Percentiles rank a stretch among this genome's conserved stretches.
Conservation (phyloP, 2,888 invertebrate genomes). For the Elgonia sp. region DNA sequence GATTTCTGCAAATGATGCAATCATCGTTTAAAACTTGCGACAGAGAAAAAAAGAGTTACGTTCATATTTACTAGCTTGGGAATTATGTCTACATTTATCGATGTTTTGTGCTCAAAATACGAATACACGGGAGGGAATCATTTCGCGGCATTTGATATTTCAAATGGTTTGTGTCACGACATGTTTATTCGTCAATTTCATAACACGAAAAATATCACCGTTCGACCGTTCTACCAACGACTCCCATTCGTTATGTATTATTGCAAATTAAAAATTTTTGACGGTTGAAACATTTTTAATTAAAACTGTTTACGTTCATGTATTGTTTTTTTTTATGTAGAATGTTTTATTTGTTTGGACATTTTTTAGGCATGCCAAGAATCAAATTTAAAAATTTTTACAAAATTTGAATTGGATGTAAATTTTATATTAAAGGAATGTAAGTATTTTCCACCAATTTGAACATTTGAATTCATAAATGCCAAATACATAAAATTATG, state of each 20-base stretch:
- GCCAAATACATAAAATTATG: no score
- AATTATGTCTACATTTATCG: conserved; percentile 48
- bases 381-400: no score
- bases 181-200: conserved; percentile 15
- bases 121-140: conserved; percentile 21
- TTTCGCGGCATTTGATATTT: conserved; percentile 20
- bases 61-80: conserved; percentile 47
- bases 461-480: no score
- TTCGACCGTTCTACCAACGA: background rate
- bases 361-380: no score
- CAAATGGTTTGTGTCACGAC: conserved; percentile 6
- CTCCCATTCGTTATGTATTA: background rate
- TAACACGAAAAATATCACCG: background rate
- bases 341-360: no score
- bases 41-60: conserved; percentile 37
- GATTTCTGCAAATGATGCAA: conserved; percentile 68
- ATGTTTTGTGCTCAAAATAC: conserved; percentile 9
- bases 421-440: no score
- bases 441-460: no score
- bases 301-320: no score
- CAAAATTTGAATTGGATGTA: no score
- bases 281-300: no score
- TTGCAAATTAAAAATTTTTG: background rate
- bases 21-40: conserved; percentile 40
- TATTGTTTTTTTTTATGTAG: no score